Base-by-base conservation (phyloP, 2,888 invertebrate genomes). In the Apodemia duryi region DNA sequence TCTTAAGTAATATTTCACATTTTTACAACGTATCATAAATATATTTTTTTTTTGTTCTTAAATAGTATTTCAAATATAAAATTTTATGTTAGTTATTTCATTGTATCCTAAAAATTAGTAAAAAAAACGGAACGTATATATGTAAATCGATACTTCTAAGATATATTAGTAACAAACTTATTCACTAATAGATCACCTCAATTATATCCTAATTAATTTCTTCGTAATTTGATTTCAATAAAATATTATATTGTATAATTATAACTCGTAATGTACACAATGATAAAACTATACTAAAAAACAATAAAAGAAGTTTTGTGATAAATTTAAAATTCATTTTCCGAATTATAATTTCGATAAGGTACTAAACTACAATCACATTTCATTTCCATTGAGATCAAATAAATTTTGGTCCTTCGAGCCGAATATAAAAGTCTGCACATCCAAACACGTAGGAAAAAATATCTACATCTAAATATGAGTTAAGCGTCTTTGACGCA, bases 401-500 rank as follows among this genome's bases (percentile, higher is more conserved):
- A 66, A 64, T 64, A 67, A 70, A 70, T 69, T 70, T 72, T 83
- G 80, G 80, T 84, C 79, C 74, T 77, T 77, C 77, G 74, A 80
- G 77, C 77, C 79, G 71, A 75, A 77, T 77, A 72, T 70, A 70
- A 21, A 21, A 65, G 74, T 71, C 68, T 70, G 51, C 21, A 49
- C 57, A 28, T 61, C 61, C 64, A 29, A 35, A 61, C 61, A 49
- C 61, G 49, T 51, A 61, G 41, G 38, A 49, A 41, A 65, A 38
- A n/a, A 64, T 57, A 60, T 61, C 51, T 61, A 65, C 51, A 65
- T 41, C 64, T 61, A 65, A 51, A 43, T 63, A 54, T 7, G 65
- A 9, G 46, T 72, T 79, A 82, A 73, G 74, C 88, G 86, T 86
- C 87, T 87, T 83, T 73, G 87, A 87, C 87, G 86, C 77, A 72